Percentiles rank a stretch among this genome's conserved stretches.
phyloP scores from a whole-genome alignment of 1,140 invertebrate species.

The Tenebrio molitor region DNA sequence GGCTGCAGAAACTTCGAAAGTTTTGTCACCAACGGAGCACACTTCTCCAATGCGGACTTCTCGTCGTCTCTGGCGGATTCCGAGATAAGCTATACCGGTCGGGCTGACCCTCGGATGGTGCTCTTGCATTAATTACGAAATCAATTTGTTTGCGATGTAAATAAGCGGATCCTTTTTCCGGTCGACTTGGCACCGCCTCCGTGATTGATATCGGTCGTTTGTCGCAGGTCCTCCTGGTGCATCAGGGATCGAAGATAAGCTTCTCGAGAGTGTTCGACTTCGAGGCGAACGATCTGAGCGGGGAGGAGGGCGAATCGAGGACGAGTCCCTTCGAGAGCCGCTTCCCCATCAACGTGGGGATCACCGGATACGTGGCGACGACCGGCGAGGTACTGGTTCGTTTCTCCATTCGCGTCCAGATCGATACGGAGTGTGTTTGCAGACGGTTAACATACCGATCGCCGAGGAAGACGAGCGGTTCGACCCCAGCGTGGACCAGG shows the following conservation, averaged over 20 bases:
- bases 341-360: conserved; percentile 97
- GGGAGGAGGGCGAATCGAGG: conserved; percentile 81
- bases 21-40: too few relatives aligned
- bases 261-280: conserved; percentile 94
- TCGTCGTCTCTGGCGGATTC: too few relatives aligned
- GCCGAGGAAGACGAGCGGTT: conserved; percentile 94
- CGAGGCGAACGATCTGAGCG: conserved; percentile 83
- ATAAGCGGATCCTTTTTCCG: conserved; percentile 2
- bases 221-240: conserved; percentile 84
- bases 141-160: neutral
- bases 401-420: too few relatives aligned
- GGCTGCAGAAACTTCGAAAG: too few relatives aligned
- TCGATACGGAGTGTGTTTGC: too few relatives aligned
- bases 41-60: too few relatives aligned
- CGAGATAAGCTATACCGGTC: too few relatives aligned
- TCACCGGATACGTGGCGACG: conserved; percentile 96
- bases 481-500: conserved; percentile 87
- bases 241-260: conserved; percentile 88
- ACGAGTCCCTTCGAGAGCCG: conserved; percentile 89
- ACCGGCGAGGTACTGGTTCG: conserved; percentile 86
- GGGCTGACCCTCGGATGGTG: neutral
- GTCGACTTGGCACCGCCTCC: neutral
- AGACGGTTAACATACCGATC: conserved; percentile 90
- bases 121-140: conserved; percentile 19
- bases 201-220: conserved; percentile 16